Conservation (phyloP, 2,113 vertebrate species). For the Alouatta palliata region DNA sequence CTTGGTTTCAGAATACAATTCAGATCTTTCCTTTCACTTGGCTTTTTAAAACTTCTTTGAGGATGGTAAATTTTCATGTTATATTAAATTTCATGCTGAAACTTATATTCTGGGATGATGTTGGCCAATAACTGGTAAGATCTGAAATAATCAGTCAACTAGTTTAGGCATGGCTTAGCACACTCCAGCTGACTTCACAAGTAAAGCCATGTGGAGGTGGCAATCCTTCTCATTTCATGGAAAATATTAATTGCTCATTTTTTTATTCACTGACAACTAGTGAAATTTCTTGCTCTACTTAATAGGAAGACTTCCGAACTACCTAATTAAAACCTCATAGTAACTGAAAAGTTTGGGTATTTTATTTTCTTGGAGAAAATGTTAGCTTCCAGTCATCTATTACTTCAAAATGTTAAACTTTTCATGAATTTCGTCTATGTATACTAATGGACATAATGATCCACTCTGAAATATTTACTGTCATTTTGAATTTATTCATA, state of each 20-base stretch:
- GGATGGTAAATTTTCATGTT: background rate
- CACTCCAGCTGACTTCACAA: background rate
- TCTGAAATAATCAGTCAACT: background rate
- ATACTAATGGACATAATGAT: background rate
- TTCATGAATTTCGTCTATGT: slow-evolving; percentile 12
- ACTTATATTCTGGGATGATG: slow-evolving; percentile 24
- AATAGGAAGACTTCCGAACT: background rate
- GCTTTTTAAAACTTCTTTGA: background rate
- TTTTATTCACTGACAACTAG: background rate
- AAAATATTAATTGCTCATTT: background rate
- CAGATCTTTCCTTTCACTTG: background rate
- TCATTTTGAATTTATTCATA: slow-evolving; percentile 53
- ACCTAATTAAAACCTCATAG: background rate
- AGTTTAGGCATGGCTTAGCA: background rate
- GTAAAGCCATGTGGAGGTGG: background rate
- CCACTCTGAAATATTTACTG: slow-evolving; percentile 21
- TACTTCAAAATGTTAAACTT: slow-evolving; percentile 22
- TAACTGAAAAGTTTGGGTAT: background rate
- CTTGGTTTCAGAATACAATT: background rate
- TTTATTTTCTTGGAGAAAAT: slow-evolving; percentile 7
- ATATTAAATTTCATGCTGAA: background rate
- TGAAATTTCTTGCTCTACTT: background rate
- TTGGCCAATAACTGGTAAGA: background rate
- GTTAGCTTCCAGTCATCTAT: background rate
- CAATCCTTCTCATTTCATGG: background rate